phyloP scores from a whole-genome alignment of 2,888 invertebrate species.

The Eurois occulta region DNA sequence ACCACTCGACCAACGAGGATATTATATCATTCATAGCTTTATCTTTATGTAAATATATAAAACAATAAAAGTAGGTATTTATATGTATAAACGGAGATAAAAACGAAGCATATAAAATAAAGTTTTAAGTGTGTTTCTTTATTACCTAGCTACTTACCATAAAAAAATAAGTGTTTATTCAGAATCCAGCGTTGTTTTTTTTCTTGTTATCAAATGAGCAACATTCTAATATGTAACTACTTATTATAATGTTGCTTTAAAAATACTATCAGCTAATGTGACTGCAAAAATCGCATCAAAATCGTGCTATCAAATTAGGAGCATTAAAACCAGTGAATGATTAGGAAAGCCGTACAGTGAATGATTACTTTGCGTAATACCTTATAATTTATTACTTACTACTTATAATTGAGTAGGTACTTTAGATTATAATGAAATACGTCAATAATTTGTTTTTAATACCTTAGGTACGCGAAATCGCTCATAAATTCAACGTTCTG shows the following conservation, averaged over 20 bases:
- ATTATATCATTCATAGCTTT: background rate
- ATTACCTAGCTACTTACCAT: background rate
- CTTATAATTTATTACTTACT: background rate
- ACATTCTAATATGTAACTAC: background rate
- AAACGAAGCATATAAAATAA: conserved; percentile 13
- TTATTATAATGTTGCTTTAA: no score
- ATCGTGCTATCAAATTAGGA: background rate
- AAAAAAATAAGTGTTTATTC: conserved; percentile 2
- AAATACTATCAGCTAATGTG: background rate
- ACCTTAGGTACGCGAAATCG: background rate
- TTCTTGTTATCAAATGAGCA: background rate
- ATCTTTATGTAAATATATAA: conserved; percentile 1
- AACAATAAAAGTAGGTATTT: background rate
- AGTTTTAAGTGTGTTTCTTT: conserved; percentile 9
- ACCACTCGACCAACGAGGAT: background rate
- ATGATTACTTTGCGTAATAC: background rate
- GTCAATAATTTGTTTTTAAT: background rate
- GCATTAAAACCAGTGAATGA: background rate
- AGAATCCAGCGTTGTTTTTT: background rate
- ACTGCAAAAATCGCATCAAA: background rate
- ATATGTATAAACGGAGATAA: conserved; percentile 11
- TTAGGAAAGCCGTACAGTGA: background rate
- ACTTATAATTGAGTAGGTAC: background rate
- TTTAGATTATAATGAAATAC: conserved; percentile 7
- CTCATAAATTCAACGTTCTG: background rate